These are phyloP conservation scores for Acanthosoma haemorrhoidale DNA, from an alignment of 2,888 invertebrate genomes.

Conservation along the genomic window DNA sequence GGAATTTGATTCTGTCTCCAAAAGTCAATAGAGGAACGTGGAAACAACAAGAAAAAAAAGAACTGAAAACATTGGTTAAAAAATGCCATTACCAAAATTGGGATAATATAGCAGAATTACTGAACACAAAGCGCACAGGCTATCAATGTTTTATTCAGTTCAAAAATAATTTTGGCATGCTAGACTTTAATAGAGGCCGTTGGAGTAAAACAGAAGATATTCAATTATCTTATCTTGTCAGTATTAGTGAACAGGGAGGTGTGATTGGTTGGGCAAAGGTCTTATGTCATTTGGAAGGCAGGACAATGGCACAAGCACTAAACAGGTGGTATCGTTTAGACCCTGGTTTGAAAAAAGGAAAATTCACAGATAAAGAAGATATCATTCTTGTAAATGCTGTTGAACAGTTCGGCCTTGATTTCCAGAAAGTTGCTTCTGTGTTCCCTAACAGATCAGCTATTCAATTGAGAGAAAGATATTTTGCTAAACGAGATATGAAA, in stretches of 20 bases:
- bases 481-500: slow-evolving; percentile 41
- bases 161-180: slow-evolving; percentile 44
- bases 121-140: slow-evolving; percentile 57
- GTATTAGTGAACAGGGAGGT: slow-evolving; percentile 57
- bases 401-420: slow-evolving; percentile 58
- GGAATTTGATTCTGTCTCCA: slow-evolving; percentile 67
- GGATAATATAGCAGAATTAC: slow-evolving; percentile 56
- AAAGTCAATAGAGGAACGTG: slow-evolving; percentile 57
- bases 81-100: slow-evolving; percentile 57
- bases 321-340: slow-evolving; percentile 53
- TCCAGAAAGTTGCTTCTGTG: slow-evolving; percentile 53
- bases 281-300: slow-evolving; percentile 56
- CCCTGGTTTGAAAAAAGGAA: slow-evolving; percentile 52
- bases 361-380: slow-evolving; percentile 64
- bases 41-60: slow-evolving; percentile 51
- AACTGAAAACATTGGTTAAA: slow-evolving; percentile 47
- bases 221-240: slow-evolving; percentile 57
- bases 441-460: slow-evolving; percentile 44
- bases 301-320: slow-evolving; percentile 62
- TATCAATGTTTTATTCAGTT: slow-evolving; percentile 67
- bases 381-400: slow-evolving; percentile 57
- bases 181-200: slow-evolving; percentile 42
- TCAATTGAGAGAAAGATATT: slow-evolving; percentile 23
- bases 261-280: slow-evolving; percentile 71
- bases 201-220: slow-evolving; percentile 68